Evolutionary conservation across 2,797 vertebrate genomes (phyloP).

Genomic region (Alcedo quadribrachys): DNA sequence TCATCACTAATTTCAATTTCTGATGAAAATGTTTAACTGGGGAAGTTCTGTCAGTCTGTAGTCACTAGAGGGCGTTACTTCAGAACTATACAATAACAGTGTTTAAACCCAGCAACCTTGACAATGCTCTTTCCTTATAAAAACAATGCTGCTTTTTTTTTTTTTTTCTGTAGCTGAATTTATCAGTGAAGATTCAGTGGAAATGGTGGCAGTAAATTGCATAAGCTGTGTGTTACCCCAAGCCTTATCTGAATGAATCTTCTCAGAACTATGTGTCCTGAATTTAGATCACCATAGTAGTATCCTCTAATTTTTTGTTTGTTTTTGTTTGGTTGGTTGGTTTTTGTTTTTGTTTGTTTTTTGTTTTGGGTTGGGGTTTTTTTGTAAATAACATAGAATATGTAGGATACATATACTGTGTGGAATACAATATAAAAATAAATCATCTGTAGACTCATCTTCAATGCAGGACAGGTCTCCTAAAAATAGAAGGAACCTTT

Average conservation of each 20-base stretch:
- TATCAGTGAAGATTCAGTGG: neutral
- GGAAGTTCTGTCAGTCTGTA: neutral
- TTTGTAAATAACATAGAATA: neutral
- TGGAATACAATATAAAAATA: neutral
- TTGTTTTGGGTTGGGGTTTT: neutral
- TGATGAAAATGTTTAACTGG: neutral
- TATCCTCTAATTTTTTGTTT: neutral
- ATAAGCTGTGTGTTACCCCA: neutral
- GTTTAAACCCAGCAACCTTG: neutral
- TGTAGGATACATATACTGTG: neutral
- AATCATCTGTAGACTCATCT: neutral
- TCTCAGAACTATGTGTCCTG: neutral
- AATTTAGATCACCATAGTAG: neutral
- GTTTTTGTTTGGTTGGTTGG: no score
- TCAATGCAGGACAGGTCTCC: neutral
- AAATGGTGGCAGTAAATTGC: neutral
- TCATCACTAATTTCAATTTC: neutral
- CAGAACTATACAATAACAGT: neutral
- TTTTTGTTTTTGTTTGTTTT: no score
- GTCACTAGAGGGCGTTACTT: neutral
- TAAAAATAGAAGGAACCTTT: neutral
- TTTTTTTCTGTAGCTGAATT: neutral
- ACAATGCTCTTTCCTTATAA: neutral
- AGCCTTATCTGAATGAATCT: constrained; percentile 10
- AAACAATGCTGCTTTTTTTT: neutral